Base-by-base conservation (phyloP, 2,113 vertebrate species). In the Pardalotus punctatus region DNA sequence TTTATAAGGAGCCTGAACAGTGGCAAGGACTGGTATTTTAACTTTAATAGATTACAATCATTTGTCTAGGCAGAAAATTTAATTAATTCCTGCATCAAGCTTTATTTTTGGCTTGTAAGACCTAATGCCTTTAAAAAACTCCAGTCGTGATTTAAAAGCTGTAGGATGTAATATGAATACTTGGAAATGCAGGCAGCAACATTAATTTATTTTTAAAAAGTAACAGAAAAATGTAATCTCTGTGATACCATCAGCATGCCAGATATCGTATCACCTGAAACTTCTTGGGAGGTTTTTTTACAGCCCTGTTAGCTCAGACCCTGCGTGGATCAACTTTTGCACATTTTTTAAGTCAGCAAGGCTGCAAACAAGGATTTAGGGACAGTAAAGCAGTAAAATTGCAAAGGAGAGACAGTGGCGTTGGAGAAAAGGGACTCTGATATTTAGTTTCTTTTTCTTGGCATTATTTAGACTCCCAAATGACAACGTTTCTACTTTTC, bases 401-500 rank as follows among this genome's bases (percentile, higher is more conserved):
- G 69, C 57, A 28, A 92, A 81, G 81, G 86, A 85, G n/a, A 91
- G 89, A 93, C 88, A 62, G 53, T 89, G 80, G 53, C 40, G 42
- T 57, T 93, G 82, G 78, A 88, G 88, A 53, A 57, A 48, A 53
- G 76, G 88, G 90, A 92, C 60, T 90, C 70, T 71, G 74, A 84
- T 96, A 88, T 94, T 95, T 92, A 80, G 94, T 96, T 97, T 97
- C 95, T 97, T 96, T 97, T 96, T 94, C 94, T 96, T 97, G 93
- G 95, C 96, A 53, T 94, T 95, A 81, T 96, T 96, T 97, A 83
- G 74, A 29, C 79, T 96, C 81, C 93, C 93, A 94, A 95, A 95
- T 93, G 94, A 96, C 89, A 93, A 50, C 7, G 33, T 95, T 96
- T 85, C 74, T 91, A 57, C 62, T 92, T 96, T 94, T 94, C 65